These are phyloP conservation scores for Podilymbus podiceps DNA, from an alignment of 2,113 vertebrate genomes.

Conservation along the genomic window DNA sequence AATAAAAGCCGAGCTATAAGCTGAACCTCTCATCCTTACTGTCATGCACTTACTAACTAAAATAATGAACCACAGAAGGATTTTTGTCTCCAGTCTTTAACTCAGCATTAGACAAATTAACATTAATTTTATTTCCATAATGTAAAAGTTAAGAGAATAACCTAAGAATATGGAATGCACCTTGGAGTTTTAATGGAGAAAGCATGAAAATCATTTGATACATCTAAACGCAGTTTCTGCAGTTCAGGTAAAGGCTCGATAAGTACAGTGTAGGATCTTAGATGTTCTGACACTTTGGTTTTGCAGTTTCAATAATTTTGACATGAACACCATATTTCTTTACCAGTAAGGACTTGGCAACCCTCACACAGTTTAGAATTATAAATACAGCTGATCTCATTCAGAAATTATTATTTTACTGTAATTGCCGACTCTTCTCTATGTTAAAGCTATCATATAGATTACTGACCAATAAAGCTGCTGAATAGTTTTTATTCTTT, in stretches of 20 bases:
- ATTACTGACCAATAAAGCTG: neutral
- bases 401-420: neutral
- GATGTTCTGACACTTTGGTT: neutral
- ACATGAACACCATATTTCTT: neutral
- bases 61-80: neutral
- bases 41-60: neutral
- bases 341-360: neutral
- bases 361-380: neutral
- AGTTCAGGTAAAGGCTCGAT: neutral
- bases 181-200: neutral
- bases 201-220: neutral
- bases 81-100: neutral
- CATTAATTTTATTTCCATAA: fast-evolving
- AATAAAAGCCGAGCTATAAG: neutral
- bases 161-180: neutral
- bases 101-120: neutral
- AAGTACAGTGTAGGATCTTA: neutral
- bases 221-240: neutral
- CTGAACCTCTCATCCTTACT: neutral
- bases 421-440: neutral
- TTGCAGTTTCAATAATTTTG: neutral
- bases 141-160: neutral
- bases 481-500: neutral
- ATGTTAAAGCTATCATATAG: neutral
- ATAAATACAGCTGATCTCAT: neutral